Evolutionary conservation across 2,888 invertebrate genomes (phyloP).

Genomic region (Synergus laeviventris): DNA sequence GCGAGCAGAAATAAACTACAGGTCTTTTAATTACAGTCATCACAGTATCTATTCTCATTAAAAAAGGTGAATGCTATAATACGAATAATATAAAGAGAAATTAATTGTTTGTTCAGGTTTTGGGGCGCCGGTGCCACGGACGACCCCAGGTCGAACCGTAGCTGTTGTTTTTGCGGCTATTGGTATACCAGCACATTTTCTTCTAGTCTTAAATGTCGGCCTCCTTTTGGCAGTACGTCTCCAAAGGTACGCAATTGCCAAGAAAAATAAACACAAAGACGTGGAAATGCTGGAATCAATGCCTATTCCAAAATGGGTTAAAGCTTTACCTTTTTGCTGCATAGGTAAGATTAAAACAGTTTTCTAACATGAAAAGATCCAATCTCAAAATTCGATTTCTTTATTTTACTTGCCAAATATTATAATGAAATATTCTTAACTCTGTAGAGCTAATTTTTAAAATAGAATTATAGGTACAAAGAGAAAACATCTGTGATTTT

Average conservation of each 20-base stretch:
- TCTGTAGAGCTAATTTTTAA: no score
- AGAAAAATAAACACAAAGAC: conserved; percentile 56
- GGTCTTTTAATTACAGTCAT: no score
- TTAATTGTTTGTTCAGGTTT: conserved; percentile 78
- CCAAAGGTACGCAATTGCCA: conserved; percentile 74
- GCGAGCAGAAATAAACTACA: no score
- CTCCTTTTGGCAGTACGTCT: conserved; percentile 77
- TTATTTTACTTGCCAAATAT: no score
- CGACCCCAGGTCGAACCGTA: conserved; percentile 80
- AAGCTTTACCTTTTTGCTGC: conserved; percentile 65
- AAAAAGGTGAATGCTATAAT: no score
- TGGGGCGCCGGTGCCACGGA: conserved; percentile 84
- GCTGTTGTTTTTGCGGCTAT: conserved; percentile 82
- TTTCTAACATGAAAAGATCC: not conserved
- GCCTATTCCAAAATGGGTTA: conserved; percentile 69
- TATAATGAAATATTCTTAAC: no score
- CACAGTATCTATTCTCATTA: no score
- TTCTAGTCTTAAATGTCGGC: conserved; percentile 79
- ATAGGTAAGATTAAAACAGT: conserved; percentile 61
- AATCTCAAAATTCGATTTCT: not conserved
- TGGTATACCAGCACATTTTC: conserved; percentile 83
- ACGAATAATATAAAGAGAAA: no score
- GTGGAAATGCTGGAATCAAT: conserved; percentile 55
- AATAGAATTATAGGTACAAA: no score
- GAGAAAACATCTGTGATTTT: no score